A percentile compares a stretch with the other conserved stretches of the same genome.
Evolutionary conservation across 2,113 vertebrate genomes (phyloP).

Genomic region (Callorhinus ursinus): DNA sequence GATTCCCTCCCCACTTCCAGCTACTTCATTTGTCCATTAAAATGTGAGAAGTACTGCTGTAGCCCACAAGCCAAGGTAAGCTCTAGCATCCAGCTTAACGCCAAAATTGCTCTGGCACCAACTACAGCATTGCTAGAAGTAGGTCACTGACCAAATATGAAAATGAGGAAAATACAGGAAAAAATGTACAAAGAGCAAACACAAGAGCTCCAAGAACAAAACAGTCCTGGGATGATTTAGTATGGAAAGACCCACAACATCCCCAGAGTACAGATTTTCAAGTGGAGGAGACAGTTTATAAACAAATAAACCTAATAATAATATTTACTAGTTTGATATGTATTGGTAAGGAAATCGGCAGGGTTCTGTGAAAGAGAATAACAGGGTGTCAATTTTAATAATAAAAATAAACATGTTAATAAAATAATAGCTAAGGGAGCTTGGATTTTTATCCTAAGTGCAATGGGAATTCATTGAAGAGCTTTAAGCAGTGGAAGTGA

Average conservation of each 20-base stretch:
- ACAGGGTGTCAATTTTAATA: background rate
- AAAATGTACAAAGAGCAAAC: background rate
- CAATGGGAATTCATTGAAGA: background rate
- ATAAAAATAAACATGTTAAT: background rate
- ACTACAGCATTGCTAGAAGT: background rate
- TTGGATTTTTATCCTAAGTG: constrained; percentile 3
- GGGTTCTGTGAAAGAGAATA: background rate
- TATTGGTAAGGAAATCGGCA: background rate
- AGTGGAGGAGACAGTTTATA: background rate
- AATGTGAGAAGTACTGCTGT: background rate
- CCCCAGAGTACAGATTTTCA: background rate
- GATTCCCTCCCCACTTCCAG: background rate
- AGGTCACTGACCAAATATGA: background rate
- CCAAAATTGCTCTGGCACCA: background rate
- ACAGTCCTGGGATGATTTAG: background rate
- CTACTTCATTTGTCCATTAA: background rate
- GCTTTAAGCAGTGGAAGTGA: background rate
- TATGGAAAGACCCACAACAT: background rate
- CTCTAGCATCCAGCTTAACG: background rate
- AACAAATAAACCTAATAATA: background rate
- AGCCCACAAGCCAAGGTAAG: background rate
- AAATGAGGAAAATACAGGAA: background rate
- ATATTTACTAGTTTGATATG: background rate
- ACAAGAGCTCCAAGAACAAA: background rate
- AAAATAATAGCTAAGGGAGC: background rate